A percentile compares a stretch with the other conserved stretches of the same genome.
phyloP scores from a whole-genome alignment of 2,888 invertebrate genomes.

The Pecten maximus region DNA sequence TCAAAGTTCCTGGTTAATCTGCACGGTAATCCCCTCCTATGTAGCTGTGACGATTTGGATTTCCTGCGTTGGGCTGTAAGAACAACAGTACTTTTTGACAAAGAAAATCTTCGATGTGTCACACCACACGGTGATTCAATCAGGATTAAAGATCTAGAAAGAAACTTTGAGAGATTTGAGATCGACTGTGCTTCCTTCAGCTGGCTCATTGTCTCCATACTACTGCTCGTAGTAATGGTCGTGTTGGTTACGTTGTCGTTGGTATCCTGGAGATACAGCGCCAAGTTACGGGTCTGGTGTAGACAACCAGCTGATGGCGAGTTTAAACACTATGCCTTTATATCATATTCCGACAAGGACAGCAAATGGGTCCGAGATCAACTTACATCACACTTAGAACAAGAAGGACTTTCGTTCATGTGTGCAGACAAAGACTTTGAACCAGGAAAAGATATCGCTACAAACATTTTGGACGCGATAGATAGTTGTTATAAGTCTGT shows the following conservation, averaged over 20 bases:
- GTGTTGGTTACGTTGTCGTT: neutral
- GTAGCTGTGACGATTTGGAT: slow-evolving; percentile 8
- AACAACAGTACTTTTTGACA: neutral
- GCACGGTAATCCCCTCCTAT: neutral
- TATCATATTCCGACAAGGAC: neutral
- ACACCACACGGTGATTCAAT: neutral
- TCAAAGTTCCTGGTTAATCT: neutral
- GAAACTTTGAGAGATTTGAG: neutral
- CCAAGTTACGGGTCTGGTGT: neutral
- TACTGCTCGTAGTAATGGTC: neutral
- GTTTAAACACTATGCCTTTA: neutral
- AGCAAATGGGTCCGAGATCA: neutral
- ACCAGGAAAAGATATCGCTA: neutral
- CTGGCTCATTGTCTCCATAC: neutral
- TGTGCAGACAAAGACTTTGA: neutral
- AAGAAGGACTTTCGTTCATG: neutral
- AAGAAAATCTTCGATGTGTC: neutral
- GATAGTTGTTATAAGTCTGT: neutral
- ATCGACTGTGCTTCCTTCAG: neutral
- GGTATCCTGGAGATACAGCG: neutral
- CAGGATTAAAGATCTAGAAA: neutral
- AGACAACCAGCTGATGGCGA: neutral
- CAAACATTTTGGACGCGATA: neutral
- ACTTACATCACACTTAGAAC: neutral
- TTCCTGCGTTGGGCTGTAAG: neutral